phyloP scores from a whole-genome alignment of 2,797 vertebrate genomes.

The Coendou prehensilis region DNA sequence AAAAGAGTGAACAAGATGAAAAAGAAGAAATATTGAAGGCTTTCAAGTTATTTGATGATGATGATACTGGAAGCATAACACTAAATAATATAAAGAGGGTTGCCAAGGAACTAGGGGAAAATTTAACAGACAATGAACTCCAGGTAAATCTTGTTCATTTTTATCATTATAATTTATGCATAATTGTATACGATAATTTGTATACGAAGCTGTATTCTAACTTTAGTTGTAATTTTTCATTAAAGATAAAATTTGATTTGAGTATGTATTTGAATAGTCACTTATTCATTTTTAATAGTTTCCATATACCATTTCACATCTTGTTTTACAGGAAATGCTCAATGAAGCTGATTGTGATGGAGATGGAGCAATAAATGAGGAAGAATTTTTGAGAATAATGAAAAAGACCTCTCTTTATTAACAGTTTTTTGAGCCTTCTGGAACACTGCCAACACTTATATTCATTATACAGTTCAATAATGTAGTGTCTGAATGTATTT shows the following conservation, averaged over 20 bases:
- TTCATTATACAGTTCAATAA: conserved; percentile 31
- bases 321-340: conserved; percentile 95
- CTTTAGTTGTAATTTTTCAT: neutral
- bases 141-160: conserved; percentile 91
- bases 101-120: conserved; percentile 96
- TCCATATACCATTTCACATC: conserved; percentile 51
- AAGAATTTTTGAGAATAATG: conserved; percentile 98
- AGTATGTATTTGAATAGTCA: neutral
- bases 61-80: conserved; percentile 96
- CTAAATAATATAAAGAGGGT: conserved; percentile 97
- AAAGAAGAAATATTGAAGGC: conserved; percentile 98
- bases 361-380: conserved; percentile 96
- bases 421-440: conserved; percentile 58
- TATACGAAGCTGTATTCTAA: neutral
- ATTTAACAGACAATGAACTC: conserved; percentile 95
- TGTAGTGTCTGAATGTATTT: neutral
- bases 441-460: conserved; percentile 57
- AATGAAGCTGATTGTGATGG: conserved; percentile 97
- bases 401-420: conserved; percentile 96
- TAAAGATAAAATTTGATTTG: conserved; percentile 52
- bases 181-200: neutral
- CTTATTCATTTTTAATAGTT: conserved; percentile 22
- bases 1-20: conserved; percentile 95
- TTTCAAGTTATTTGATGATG: conserved; percentile 97
- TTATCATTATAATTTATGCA: neutral